A percentile compares a stretch with the other conserved stretches of the same genome.
phyloP scores from a whole-genome alignment of 2,888 invertebrate species.

The Catonia carolina region DNA sequence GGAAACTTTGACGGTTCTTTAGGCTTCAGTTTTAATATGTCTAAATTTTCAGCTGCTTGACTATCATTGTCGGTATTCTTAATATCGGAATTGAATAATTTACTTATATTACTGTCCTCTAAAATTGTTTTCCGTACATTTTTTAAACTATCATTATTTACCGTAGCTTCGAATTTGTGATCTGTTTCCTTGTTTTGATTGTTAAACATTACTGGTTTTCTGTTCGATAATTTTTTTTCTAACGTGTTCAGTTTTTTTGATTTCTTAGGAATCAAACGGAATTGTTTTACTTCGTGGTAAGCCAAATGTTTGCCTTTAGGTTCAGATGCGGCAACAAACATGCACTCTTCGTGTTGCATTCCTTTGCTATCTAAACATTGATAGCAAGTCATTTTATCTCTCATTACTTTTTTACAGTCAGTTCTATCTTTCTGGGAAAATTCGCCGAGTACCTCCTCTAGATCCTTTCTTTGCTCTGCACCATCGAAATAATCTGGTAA shows the following conservation, averaged over 20 bases:
- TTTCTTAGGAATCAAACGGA: slow-evolving; percentile 33
- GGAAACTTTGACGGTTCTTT: neutral
- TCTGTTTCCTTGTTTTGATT: slow-evolving; percentile 8
- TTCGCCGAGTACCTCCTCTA: slow-evolving; percentile 63
- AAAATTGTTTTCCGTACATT: neutral
- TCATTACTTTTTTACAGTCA: slow-evolving; percentile 61
- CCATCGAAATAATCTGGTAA: slow-evolving; percentile 42
- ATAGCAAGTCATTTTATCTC: slow-evolving; percentile 71
- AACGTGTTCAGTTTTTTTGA: neutral
- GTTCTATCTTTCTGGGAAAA: slow-evolving; percentile 63
- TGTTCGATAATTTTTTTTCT: slow-evolving; percentile 13
- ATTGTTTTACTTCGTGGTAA: slow-evolving; percentile 59
- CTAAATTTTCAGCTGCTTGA: neutral
- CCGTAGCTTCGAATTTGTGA: slow-evolving; percentile 7
- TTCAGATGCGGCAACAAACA: slow-evolving; percentile 64
- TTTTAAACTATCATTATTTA: neutral
- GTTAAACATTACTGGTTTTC: slow-evolving; percentile 9
- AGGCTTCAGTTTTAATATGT: slow-evolving; percentile 16
- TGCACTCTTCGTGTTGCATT: slow-evolving; percentile 68
- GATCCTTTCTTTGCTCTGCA: slow-evolving; percentile 55
- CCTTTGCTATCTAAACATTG: slow-evolving; percentile 63
- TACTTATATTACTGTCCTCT: neutral
- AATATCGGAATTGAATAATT: neutral
- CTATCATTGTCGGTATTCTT: neutral
- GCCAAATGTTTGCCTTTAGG: slow-evolving; percentile 58